Evolutionary conservation across 1,140 invertebrate species (phyloP), one percentile per base, ranked within the genome.

Genomic region (Drosophila kurseongensis): DNA sequence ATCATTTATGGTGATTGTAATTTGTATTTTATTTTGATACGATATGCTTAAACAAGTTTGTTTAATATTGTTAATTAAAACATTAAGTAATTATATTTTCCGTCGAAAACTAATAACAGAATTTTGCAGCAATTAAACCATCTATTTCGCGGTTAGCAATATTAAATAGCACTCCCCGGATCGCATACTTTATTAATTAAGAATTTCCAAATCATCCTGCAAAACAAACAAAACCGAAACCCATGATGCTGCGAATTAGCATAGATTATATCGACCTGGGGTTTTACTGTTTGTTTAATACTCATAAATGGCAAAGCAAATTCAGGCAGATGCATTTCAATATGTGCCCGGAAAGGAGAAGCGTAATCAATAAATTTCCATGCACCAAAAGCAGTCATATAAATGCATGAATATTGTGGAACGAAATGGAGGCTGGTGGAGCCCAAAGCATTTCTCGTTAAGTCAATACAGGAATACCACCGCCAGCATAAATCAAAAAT

Each of bases 381-480:
- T 65, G 52, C 42, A 36, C 50, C 75, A 55, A 63, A 71, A 38
- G 59, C 44, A 36, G 35, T 12, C 76, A 65, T 73, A 61, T 66
- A 78, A 72, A 58, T 78, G 29, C 23, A 16, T 16, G 27, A 10
- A 57, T 59, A 52, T 54, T 42, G 29, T 5, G 8, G n/a, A 40
- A 18, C 36, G 18, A 27, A 18, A 4, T 23, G 18, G 9, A 41
- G 38, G 23, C 36, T 41, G n/a, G 10, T 23, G 23, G 23, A 23
- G 23, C 23, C 23, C 23, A 23, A 2, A 36, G 38, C 45, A 63
- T 40, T 75, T 40, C n/a, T 38, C 69, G 69, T 74, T 57, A 41
- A 78, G 76, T 79, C 77, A 80, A 79, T 79, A 79, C 57, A 45
- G 51, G 66, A 79, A 78, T 78, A 40, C 75, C 50, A 35, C 36